Percentiles rank a stretch among this genome's conserved stretches.
Conservation (phyloP, 2,113 vertebrate genomes). For the cattle (Bos taurus) region ARS-UCD2.0 NC_037330.1:83945001-83945500, state of each 20-base stretch:
- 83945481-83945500: not conserved
- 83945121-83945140: not conserved
- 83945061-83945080: not conserved
- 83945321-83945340: not conserved
- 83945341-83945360: not conserved
- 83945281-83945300: not conserved
- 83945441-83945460: not conserved
- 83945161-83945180: not conserved
- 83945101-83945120: not conserved
- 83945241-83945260: not conserved
- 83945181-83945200: not conserved
- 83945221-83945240: not conserved
- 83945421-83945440: not conserved
- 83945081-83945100: not conserved
- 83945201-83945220: slow-evolving; percentile 11
- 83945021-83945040: not conserved
- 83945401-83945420: not conserved
- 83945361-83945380: not conserved
- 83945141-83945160: not conserved
- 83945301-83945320: not conserved
- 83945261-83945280: not conserved
- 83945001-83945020: not conserved
- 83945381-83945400: not conserved
- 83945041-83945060: not conserved
- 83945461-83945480: not conserved